Base-by-base conservation (phyloP, 2,113 vertebrate genomes). In the Gnathonemus echidnorhynchus region DNA sequence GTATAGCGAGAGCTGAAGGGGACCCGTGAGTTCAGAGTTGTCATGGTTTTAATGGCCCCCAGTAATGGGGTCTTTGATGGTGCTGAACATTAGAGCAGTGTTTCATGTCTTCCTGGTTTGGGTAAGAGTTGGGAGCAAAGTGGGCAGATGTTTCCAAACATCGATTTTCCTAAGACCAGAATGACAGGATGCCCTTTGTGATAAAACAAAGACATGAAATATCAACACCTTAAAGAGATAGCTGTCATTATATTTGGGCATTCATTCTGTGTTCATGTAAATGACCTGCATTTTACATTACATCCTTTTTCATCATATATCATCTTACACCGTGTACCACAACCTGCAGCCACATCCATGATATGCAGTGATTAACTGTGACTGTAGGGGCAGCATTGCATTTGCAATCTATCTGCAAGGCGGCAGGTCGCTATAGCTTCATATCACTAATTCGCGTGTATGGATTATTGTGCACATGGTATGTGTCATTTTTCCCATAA, bases 31-130 rank as follows among this genome's bases (percentile, higher is more conserved):
- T 52, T 52, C 13, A 17, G 17, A 53, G 52, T 53, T 53, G 52
- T 4, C 52, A 17, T 53, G 52, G 52, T 53, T 53, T 53, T 53
- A 53, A 35, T 35, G n/a, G 0, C 46, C 17, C 88, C 62, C 88
- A 77, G 48, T 48, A 77, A 56, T 77, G 58, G 27, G 27, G n/a
- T n/a, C 93, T 91, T 91, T 94, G 89, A 92, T 93, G 50, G 48
- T 89, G 21, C 89, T 90, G 48, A 91, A 87, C 89, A 35, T 31
- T 27, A 3, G 8, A 21, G 56, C 88, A 80, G 86, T 88, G 85
- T 91, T 91, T 89, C n/a, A 74, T 87, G 86, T 87, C 15, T 86
- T 42, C 13, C 24, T 86, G 45, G n/a, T 45, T 66, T 46, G 74
- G 53, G 85, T 31, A 7, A 15, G 48, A 56, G 24, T 27, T 21